Percentiles rank a stretch among this genome's conserved stretches.
Conservation (phyloP, 2,888 invertebrate genomes). For the Nomada ferruginata region DNA sequence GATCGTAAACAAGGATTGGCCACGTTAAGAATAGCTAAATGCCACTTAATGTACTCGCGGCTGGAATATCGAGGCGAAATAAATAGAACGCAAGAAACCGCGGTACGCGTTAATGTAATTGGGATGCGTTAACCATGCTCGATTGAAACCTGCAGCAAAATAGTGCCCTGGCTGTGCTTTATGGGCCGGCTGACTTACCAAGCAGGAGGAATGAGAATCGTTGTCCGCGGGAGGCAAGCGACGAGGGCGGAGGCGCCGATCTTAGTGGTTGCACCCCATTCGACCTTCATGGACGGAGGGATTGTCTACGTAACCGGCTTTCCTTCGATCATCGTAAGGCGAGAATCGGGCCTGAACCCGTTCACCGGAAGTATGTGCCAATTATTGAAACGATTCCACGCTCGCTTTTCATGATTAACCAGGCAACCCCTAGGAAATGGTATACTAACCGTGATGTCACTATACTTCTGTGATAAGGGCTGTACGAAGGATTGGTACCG, state of each 20-base stretch:
- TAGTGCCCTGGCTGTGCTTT: slow-evolving; percentile 88
- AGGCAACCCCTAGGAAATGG: background rate
- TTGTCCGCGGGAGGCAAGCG: slow-evolving; percentile 91
- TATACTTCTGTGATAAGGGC: background rate
- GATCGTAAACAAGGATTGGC: background rate
- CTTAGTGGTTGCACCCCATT: slow-evolving; percentile 94
- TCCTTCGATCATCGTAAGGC: slow-evolving; percentile 93
- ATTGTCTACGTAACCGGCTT: slow-evolving; percentile 93
- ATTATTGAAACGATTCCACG: slow-evolving; percentile 54
- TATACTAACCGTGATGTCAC: slow-evolving; percentile 20
- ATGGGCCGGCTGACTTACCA: slow-evolving; percentile 90
- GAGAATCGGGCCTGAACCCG: slow-evolving; percentile 91
- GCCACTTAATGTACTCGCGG: background rate
- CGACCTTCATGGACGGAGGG: slow-evolving; percentile 94
- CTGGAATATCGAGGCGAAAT: slow-evolving; percentile 1
- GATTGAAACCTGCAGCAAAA: slow-evolving; percentile 80
- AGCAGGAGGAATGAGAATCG: slow-evolving; percentile 91
- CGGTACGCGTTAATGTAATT: background rate
- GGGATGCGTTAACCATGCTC: slow-evolving; percentile 60
- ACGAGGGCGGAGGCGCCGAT: slow-evolving; percentile 92
- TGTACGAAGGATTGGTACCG: background rate
- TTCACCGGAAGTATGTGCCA: slow-evolving; percentile 93
- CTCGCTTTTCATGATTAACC: slow-evolving; percentile 26
- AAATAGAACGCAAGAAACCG: slow-evolving; percentile 2
- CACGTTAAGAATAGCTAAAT: background rate